A percentile compares a stretch with the other conserved stretches of the same genome.
phyloP scores from a whole-genome alignment of 2,888 invertebrate genomes.

The Diplazon laetatorius region DNA sequence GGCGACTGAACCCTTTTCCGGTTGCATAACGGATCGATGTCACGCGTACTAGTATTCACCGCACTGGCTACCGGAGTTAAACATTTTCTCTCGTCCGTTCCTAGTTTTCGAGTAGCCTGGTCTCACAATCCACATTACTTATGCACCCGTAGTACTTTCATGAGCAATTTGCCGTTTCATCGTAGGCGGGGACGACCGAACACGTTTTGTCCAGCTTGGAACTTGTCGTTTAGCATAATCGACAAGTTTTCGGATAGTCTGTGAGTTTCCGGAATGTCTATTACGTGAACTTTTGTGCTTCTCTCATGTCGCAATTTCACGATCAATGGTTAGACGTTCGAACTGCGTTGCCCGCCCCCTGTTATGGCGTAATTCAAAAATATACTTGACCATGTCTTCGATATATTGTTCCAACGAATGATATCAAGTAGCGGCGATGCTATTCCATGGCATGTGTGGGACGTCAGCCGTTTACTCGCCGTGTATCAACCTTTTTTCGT shows the following conservation, averaged over 20 bases:
- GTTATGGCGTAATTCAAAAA: neutral
- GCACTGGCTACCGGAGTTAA: neutral
- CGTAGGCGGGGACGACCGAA: neutral
- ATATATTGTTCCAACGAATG: too few species aligned
- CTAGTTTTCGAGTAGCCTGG: neutral
- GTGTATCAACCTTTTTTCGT: too few species aligned
- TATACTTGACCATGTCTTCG: neutral
- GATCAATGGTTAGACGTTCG: conserved; percentile 15
- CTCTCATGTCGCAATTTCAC: neutral
- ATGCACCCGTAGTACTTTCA: conserved; percentile 5
- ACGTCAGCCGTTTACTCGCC: too few species aligned
- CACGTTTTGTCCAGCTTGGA: neutral
- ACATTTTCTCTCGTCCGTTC: neutral
- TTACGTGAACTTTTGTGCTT: neutral
- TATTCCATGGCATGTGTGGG: too few species aligned
- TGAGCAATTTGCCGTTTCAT: neutral
- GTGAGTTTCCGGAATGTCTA: neutral
- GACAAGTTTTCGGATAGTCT: neutral
- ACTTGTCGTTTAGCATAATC: conserved; percentile 24
- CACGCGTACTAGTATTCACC: neutral
- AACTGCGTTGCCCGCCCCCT: neutral
- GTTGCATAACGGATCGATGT: conserved; percentile 11
- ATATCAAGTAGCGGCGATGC: too few species aligned
- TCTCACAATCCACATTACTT: conserved; percentile 3
- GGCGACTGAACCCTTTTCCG: conserved; percentile 23